These are phyloP conservation scores for Deroplatys truncata DNA, from an alignment of 2,888 invertebrate species.

Conservation along the genomic window DNA sequence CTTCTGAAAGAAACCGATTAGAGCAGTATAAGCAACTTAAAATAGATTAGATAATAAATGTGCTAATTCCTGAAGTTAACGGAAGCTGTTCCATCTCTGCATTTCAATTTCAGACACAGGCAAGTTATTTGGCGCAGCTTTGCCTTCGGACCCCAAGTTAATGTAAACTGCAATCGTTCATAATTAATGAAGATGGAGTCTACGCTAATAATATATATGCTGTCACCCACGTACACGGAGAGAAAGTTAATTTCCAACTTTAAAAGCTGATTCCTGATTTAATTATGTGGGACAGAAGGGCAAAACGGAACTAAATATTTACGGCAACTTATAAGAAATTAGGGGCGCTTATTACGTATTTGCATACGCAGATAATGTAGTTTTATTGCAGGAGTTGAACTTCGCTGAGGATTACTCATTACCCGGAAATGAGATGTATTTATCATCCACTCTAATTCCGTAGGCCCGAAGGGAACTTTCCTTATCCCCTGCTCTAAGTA, in stretches of 20 bases:
- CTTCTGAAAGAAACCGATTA: too few relatives aligned
- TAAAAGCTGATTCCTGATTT: not conserved
- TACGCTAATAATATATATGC: not conserved
- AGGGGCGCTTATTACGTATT: not conserved
- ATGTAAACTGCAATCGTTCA: not conserved
- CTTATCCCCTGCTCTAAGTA: too few relatives aligned
- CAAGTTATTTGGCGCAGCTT: not conserved
- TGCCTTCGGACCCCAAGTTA: not conserved
- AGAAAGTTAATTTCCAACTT: not conserved
- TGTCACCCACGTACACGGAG: not conserved
- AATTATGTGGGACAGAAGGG: not conserved
- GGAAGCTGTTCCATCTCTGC: too few relatives aligned
- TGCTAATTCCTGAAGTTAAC: too few relatives aligned
- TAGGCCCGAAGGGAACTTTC: too few relatives aligned
- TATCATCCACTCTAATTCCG: too few relatives aligned
- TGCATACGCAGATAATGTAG: not conserved
- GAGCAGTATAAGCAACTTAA: too few relatives aligned
- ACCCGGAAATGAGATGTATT: too few relatives aligned
- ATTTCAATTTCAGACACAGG: not conserved
- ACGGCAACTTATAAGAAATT: not conserved
- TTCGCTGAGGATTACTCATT: not conserved
- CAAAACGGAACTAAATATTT: not conserved
- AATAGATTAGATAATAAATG: too few relatives aligned
- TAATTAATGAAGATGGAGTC: not conserved
- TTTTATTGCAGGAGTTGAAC: not conserved